Evolutionary conservation across 2,888 invertebrate species (phyloP).

Genomic region (Agapostemon virescens): DNA sequence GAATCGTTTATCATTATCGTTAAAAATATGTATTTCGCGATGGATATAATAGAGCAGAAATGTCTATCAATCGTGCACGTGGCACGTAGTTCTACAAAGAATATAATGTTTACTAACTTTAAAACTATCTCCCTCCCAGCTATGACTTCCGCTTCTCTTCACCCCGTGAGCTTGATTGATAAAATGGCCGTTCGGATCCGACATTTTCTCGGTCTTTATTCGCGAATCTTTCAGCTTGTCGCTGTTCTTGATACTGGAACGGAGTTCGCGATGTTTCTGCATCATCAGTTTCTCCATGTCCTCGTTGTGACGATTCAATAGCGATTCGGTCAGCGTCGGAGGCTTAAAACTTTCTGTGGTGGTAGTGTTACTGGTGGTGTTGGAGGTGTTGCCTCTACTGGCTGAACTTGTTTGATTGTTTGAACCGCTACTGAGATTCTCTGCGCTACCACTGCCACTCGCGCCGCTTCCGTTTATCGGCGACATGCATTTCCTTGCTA

Average conservation of each 20-base stretch:
- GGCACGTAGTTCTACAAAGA: not conserved
- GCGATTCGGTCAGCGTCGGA: slow-evolving; percentile 83
- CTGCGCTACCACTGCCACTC: slow-evolving; percentile 84
- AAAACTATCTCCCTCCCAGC: slow-evolving; percentile 83
- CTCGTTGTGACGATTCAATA: slow-evolving; percentile 86
- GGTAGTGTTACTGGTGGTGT: slow-evolving; percentile 77
- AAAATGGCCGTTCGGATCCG: slow-evolving; percentile 71
- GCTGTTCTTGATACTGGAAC: slow-evolving; percentile 81
- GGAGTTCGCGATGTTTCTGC: slow-evolving; percentile 85
- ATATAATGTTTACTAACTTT: slow-evolving; percentile 69
- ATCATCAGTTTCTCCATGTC: slow-evolving; percentile 91
- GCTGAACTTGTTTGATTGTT: slow-evolving; percentile 82
- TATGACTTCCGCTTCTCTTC: slow-evolving; percentile 85
- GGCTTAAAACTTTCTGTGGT: slow-evolving; percentile 79
- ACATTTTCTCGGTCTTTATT: slow-evolving; percentile 80
- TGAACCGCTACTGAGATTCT: slow-evolving; percentile 83
- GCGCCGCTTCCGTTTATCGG: slow-evolving; percentile 83
- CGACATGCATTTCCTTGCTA: slow-evolving; percentile 80
- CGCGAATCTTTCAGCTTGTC: slow-evolving; percentile 81
- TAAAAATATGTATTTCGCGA: no score
- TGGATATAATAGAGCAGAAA: not conserved
- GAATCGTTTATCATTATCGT: no score
- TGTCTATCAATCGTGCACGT: not conserved
- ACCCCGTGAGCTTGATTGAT: slow-evolving; percentile 81
- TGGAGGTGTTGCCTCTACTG: slow-evolving; percentile 80